Percentiles rank a stretch among this genome's conserved stretches.
Evolutionary conservation across 2,797 vertebrate species (phyloP).

Genomic region (Coranthus polyacanthus): DNA sequence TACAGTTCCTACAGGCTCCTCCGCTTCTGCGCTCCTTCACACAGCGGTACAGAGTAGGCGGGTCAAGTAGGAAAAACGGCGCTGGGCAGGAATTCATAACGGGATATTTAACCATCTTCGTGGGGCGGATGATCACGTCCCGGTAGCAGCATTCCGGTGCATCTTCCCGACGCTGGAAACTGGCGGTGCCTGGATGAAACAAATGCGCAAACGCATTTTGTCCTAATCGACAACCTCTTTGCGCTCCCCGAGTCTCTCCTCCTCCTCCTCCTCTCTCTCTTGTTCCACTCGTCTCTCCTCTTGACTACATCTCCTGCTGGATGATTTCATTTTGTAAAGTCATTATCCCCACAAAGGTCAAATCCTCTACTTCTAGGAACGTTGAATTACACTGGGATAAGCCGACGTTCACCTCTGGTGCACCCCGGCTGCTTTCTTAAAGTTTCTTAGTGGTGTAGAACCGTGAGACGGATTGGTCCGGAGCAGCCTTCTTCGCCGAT

Average conservation of each 20-base stretch:
- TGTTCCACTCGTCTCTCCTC: slow-evolving; percentile 38
- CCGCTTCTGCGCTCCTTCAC: slow-evolving; percentile 49
- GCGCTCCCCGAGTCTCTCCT: slow-evolving; percentile 49
- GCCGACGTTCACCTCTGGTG: slow-evolving; percentile 36
- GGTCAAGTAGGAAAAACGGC: slow-evolving; percentile 68
- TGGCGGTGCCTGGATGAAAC: slow-evolving; percentile 32
- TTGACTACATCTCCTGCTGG: slow-evolving; percentile 69
- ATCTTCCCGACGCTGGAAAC: slow-evolving; percentile 51
- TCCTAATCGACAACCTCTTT: slow-evolving; percentile 60
- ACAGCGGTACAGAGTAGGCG: slow-evolving; percentile 77
- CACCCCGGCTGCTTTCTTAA: slow-evolving; percentile 56
- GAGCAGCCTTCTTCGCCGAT: slow-evolving; percentile 39
- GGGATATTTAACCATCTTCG: slow-evolving; percentile 68
- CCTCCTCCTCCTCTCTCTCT: slow-evolving; percentile 22
- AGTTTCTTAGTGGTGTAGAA: slow-evolving; percentile 77
- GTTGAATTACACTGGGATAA: slow-evolving; percentile 68
- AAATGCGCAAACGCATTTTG: slow-evolving; percentile 59
- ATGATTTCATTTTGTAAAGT: slow-evolving; percentile 80
- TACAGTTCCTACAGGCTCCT: slow-evolving; percentile 41
- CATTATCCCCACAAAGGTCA: slow-evolving; percentile 77
- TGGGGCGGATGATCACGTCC: slow-evolving; percentile 39
- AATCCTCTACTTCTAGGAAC: slow-evolving; percentile 63
- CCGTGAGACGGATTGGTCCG: slow-evolving; percentile 61
- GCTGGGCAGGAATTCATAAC: slow-evolving; percentile 67
- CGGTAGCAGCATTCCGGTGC: slow-evolving; percentile 70